Evolutionary conservation across 2,113 vertebrate species (phyloP), one percentile per base, ranked within the genome.

Genomic region (Acanthochromis polyacanthus): DNA sequence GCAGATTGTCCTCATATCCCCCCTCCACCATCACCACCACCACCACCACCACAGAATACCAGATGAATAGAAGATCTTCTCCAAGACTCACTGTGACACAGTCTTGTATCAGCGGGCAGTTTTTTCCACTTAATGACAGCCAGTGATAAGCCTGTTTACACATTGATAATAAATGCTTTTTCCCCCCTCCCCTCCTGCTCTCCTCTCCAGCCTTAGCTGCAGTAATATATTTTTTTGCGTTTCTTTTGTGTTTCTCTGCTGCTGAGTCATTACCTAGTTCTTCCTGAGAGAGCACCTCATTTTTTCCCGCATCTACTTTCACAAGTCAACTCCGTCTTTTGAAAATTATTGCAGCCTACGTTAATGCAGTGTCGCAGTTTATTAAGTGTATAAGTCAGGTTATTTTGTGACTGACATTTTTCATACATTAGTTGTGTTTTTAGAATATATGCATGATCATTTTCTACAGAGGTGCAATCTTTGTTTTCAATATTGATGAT

Each of bases 41-140:
- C 32, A 36, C 32, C 77, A 71, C 22, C 23, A 20, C 61, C 25
- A 58, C 59, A 62, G 60, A 75, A 70, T 48, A 65, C 23, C 3
- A 75, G 46, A 82, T 84, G 77, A 77, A 72, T 30, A 46, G 63
- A 25, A 60, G 48, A 61, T 75, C 38, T 53, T 57, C 52, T 78
- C 46, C 5, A 23, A 62, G 56, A 68, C 63, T 69, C 23, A 10
- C 32, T 25, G 32, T 77, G 61, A 71, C 59, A 55, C 48, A 0
- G 30, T 20, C 5, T 64, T 48, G 50, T 77, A 52, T 79, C 65
- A 62, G 40, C 51, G 51, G 50, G 50, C 53, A 25, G 22, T 71
- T 81, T 69, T 19, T 25, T 16, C 61, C 57, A 30, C 23, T 63
- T 56, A 70, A 64, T 55, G 43, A 61, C 75, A 68, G 57, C 40